Base-by-base conservation (phyloP, 2,888 invertebrate species). In the Hybos culiciformis region DNA sequence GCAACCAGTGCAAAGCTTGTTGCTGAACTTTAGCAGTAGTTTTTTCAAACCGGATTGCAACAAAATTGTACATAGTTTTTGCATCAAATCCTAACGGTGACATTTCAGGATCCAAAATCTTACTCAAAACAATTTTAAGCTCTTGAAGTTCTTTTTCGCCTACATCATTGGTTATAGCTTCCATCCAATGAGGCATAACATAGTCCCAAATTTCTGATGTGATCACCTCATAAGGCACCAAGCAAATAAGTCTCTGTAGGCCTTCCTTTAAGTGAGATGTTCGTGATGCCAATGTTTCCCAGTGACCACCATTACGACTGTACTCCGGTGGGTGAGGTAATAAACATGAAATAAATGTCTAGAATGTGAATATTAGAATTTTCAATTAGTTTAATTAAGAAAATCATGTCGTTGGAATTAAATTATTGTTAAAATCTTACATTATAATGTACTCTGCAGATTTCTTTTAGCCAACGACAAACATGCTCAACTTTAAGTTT, bases 111-210 rank as follows among this genome's bases (percentile, higher is more conserved):
- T 98, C 98, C 57, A 98, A 74, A 46, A 97, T 90, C 77, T 97
- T 97, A 58, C 88, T 92, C 54, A 67, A 70, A 24, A 88, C 77
- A 48, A 87, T 80, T 65, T 88, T 84, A 14, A 93, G 66, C 58
- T 92, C 90, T 39, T 74, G 69, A 34, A 90, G 69, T 57, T 91
- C 93, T 61, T 88, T 84, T 61, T 90, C 86, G 0, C 87, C 86
- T 0, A 91, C 87, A 59, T 91, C 90, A 47, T 84, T 83, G 40
- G 87, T 87, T 51, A 98, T 90, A 1, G 94, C 91, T 66, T 96
- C 94, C 83, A 98, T 84, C 98, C 98, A 98, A 55, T 90, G 85
- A 0, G 98, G 97, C 91, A 98, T 98, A 18, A 98, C 91, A 61
- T 84, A 84, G 61, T 94, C 90, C 98, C 98, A 98, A 44, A 93